A percentile compares a stretch with the other conserved stretches of the same genome.
Evolutionary conservation across 2,113 vertebrate species (phyloP).

Genomic region (Hystrix cristata): DNA sequence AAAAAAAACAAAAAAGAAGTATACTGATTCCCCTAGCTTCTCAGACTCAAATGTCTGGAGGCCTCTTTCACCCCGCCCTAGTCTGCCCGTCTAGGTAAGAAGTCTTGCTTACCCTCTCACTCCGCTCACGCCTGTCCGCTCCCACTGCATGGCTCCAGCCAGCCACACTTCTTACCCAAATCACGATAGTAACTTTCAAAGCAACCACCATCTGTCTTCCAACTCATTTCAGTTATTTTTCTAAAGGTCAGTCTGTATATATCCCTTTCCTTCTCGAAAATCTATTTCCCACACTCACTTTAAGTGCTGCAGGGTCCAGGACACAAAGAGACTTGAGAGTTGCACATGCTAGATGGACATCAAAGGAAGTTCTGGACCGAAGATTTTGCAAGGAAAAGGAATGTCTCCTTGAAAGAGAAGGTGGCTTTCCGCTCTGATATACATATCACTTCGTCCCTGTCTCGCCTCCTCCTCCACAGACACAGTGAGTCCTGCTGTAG

Average conservation of each 20-base stretch:
- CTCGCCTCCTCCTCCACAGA: neutral
- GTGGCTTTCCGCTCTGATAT: neutral
- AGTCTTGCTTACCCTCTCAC: neutral
- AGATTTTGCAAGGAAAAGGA: neutral
- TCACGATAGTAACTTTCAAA: neutral
- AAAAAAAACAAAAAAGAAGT: neutral
- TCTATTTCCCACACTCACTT: neutral
- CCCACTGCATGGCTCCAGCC: neutral
- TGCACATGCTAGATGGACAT: neutral
- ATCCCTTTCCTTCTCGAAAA: neutral
- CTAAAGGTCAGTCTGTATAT: neutral
- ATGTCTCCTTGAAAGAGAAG: neutral
- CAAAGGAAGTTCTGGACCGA: neutral
- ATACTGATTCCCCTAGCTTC: neutral
- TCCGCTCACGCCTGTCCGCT: neutral
- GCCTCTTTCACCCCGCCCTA: neutral
- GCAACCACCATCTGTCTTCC: neutral
- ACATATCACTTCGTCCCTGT: neutral
- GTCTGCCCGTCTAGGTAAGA: neutral
- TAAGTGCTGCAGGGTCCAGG: neutral
- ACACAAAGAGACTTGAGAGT: neutral
- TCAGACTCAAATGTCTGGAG: neutral
- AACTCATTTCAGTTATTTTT: neutral
- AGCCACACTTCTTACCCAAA: neutral
- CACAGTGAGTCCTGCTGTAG: neutral